Evolutionary conservation across 1,140 invertebrate genomes (phyloP).

Genomic region (Drosophila lacertosa): DNA sequence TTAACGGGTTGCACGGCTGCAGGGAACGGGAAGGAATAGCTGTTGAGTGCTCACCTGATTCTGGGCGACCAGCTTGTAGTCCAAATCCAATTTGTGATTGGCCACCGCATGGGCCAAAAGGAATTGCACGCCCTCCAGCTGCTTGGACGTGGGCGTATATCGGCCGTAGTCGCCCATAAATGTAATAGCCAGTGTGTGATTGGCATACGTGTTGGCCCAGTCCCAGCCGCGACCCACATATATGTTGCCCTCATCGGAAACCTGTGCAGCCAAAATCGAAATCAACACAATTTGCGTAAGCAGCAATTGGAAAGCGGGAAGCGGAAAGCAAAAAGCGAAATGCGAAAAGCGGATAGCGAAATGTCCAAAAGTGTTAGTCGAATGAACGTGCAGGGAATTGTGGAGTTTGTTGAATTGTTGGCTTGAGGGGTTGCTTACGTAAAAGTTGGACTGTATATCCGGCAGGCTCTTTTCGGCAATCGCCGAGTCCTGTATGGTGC

Average conservation of each 20-base stretch:
- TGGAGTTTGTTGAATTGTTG: not conserved
- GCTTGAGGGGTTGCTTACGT: slow-evolving; percentile 57
- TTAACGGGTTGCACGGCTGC: not conserved
- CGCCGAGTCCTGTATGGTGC: slow-evolving; percentile 79
- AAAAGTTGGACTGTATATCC: slow-evolving; percentile 84
- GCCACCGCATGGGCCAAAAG: slow-evolving; percentile 77
- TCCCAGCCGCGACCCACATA: slow-evolving; percentile 88
- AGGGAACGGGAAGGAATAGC: not conserved
- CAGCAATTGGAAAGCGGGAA: slow-evolving; percentile 34
- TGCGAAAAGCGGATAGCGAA: slow-evolving; percentile 41
- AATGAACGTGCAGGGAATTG: slow-evolving; percentile 31
- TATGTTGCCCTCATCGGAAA: slow-evolving; percentile 87
- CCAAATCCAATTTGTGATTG: slow-evolving; percentile 61
- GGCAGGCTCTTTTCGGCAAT: slow-evolving; percentile 70
- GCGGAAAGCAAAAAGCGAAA: slow-evolving; percentile 25
- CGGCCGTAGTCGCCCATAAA: slow-evolving; percentile 85
- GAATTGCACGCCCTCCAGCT: slow-evolving; percentile 77
- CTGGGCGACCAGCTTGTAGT: slow-evolving; percentile 84
- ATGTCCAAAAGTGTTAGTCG: slow-evolving; percentile 14
- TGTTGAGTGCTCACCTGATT: slow-evolving; percentile 79
- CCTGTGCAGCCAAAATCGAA: slow-evolving; percentile 69
- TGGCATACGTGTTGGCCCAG: slow-evolving; percentile 85
- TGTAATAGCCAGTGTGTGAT: slow-evolving; percentile 84
- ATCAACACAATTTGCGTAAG: slow-evolving; percentile 49
- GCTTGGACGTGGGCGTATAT: slow-evolving; percentile 70